Evolutionary conservation across 2,797 vertebrate species (phyloP), one percentile per base, ranked within the genome.

Genomic region (Lithobates sylvaticus): DNA sequence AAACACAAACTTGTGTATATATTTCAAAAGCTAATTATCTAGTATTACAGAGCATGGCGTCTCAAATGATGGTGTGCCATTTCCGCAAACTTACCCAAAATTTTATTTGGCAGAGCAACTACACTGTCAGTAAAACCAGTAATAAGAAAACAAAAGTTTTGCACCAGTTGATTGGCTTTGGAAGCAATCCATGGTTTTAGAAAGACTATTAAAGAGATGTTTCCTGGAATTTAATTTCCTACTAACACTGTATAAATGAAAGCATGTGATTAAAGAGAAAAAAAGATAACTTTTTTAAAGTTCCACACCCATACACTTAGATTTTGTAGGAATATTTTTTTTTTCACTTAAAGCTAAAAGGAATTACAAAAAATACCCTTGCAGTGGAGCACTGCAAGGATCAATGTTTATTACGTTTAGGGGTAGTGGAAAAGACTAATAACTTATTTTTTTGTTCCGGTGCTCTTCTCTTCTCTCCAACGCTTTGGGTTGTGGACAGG

Each of bases 1-100:
- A 73, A 72, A 65, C 47, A 85, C 47, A 79, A 47, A 67, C 26
- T 54, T 74, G 13, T 70, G 21, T 74, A 61, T 85, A 74, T 84
- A 78, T 78, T 71, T 84, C 71, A 84, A 42, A 70, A 70, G 47
- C 82, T 23, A 71, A 69, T 75, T 77, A 77, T 84, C 32, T 69
- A 44, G 16, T 61, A 77, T 84, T 70, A 58, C 44, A 77, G 44
- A 84, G 65, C 42, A 70, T 77, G 26, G 10, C 42, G 54, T 69
- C 74, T 77, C 21, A 84, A 84, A 77, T 84, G 74, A 58, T 71
- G 69, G 69, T 61, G 47, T 16, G 64, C 32, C 23, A 44, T 70
- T 26, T 72, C 79, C 32, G 23, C 79, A 72, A 61, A 72, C n/a
- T 16, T 34, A 36, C 69, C 32, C 65, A 34, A 39, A 23, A 72